Percentiles rank a stretch among this genome's conserved stretches.
Conservation (phyloP, 2,888 invertebrate species). For the Noctua fimbriata region DNA sequence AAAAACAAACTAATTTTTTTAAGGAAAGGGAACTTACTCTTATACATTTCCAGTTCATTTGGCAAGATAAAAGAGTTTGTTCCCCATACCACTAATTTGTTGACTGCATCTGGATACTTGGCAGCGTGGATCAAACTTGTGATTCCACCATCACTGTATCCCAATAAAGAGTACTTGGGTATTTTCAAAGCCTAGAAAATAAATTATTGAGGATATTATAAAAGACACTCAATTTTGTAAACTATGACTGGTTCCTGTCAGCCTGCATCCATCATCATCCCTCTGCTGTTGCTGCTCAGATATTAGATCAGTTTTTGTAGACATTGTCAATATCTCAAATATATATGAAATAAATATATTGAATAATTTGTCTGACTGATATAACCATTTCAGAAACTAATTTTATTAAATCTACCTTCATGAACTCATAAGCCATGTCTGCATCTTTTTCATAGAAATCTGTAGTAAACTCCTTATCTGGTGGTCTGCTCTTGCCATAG, state of each 20-base stretch:
- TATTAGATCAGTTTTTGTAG: background rate
- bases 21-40: constrained; percentile 69
- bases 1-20: too few relatives aligned
- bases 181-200: constrained; percentile 90
- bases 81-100: constrained; percentile 95
- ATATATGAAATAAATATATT: too few relatives aligned
- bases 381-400: background rate
- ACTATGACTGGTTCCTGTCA: background rate
- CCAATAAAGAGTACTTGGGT: constrained; percentile 93
- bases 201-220: constrained; percentile 1
- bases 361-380: background rate
- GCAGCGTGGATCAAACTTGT: constrained; percentile 94
- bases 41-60: constrained; percentile 90
- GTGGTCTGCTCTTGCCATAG: constrained; percentile 96
- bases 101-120: constrained; percentile 91
- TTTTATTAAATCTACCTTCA: constrained; percentile 89
- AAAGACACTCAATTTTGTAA: background rate
- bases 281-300: background rate
- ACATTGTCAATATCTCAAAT: background rate
- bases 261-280: background rate
- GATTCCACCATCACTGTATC: constrained; percentile 97
- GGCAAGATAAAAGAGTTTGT: constrained; percentile 93
- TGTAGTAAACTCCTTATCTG: constrained; percentile 92
- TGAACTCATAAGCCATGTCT: constrained; percentile 92
- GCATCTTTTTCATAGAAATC: constrained; percentile 95